These are phyloP conservation scores for Aix galericulata DNA, from an alignment of 2,113 vertebrate genomes.

Conservation along the genomic window DNA sequence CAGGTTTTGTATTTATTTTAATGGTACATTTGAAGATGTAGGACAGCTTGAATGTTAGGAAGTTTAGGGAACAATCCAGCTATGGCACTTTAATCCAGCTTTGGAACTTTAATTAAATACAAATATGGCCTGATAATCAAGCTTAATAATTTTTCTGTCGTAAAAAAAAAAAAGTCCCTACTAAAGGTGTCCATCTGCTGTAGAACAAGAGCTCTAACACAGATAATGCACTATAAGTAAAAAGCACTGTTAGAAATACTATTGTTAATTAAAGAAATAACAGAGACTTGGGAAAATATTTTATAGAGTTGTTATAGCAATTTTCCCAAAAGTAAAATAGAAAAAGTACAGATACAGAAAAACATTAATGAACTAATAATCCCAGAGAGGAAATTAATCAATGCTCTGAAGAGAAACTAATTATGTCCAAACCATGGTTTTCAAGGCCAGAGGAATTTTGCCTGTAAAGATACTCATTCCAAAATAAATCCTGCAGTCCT, in stretches of 20 bases:
- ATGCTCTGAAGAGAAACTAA: not conserved
- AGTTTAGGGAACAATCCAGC: not conserved
- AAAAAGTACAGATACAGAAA: not conserved
- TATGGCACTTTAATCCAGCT: not conserved
- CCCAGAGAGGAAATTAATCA: rapidly evolving
- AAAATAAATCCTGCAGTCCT: not conserved
- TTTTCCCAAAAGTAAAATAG: not conserved
- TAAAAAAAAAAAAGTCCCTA: not conserved
- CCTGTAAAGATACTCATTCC: not conserved
- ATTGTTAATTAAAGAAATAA: not conserved
- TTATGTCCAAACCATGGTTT: not conserved
- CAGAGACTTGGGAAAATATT: not conserved
- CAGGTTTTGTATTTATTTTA: not conserved
- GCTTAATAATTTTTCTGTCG: not conserved
- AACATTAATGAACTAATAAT: not conserved
- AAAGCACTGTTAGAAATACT: not conserved
- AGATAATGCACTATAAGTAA: not conserved
- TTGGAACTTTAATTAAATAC: not conserved
- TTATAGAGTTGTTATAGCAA: not conserved
- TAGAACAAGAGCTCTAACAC: not conserved
- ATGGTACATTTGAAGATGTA: not conserved
- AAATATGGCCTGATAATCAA: not conserved
- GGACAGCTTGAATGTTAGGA: not conserved
- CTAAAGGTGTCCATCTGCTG: not conserved
- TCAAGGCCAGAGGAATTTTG: not conserved